Evolutionary conservation across 1,140 invertebrate genomes (phyloP), one percentile per base, ranked within the genome.

Genomic region (Lepidotrigona ventralis): DNA sequence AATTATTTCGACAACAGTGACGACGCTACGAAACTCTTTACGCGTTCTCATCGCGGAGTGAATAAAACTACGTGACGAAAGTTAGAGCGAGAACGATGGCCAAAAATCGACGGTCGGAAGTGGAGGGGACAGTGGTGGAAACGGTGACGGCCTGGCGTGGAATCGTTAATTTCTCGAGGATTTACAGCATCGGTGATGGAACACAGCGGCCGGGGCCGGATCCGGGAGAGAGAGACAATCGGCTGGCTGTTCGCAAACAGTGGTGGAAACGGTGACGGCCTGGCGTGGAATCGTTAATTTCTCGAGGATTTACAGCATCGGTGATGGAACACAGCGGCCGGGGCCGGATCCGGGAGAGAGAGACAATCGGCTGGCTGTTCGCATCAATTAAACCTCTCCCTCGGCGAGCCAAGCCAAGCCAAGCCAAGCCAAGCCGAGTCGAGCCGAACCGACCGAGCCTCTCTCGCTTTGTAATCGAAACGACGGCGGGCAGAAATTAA

Each of bases 401-500:
- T 79, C 68, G 77, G 64, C 85, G 58, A 56, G 66, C 63, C 66
- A n/a, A 56, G 54, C 15, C 39, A 8, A 46, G 39, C 6, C 39
- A 8, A 46, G 39, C 39, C 39, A 0, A 46, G 6, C 39, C 39
- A n/a, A 56, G 54, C 15, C 39, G 39, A 46, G 39, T 8, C 39
- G 6, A 46, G 39, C 39, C 39, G 8, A 46, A 8, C 39, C 39
- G 39, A 46, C 2, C n/a, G 63, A 56, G 58, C 23, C 75, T 53
- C 75, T 53, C 68, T 85, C 74, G 83, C 78, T 85, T 88, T 88
- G 85, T 87, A 88, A 88, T 88, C 86, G 86, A 74, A 80, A 79
- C 82, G 86, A 87, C 79, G 86, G 78, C 82, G 86, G 83, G 72
- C 75, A 85, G 87, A 88, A 85, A 88, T 85, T 85, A 86, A 88